These are phyloP conservation scores for Apodemus agrarius DNA, from an alignment of 2,797 vertebrate genomes.

Conservation along the genomic window DNA sequence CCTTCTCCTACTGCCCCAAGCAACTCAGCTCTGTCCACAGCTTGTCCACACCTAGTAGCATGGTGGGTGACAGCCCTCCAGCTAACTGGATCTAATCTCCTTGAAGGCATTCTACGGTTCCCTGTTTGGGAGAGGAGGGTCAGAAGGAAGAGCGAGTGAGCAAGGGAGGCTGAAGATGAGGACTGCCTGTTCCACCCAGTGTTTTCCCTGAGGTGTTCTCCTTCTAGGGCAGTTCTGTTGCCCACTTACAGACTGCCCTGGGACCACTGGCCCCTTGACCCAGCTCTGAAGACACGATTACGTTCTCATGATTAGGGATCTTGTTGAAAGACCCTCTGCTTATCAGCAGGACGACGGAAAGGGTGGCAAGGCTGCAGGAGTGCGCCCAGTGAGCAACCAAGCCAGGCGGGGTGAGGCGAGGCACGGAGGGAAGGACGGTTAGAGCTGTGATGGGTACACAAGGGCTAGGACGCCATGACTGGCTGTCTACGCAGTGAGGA, in stretches of 20 bases:
- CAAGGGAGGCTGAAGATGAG: too few species aligned
- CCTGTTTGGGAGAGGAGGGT: not conserved
- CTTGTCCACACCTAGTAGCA: not conserved
- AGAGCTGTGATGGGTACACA: not conserved
- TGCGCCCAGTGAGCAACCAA: not conserved
- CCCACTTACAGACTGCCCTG: not conserved
- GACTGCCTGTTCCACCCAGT: not conserved
- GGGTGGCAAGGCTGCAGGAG: not conserved
- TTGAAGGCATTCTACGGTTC: not conserved
- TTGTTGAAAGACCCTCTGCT: not conserved
- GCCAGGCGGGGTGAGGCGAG: not conserved
- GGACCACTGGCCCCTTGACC: not conserved
- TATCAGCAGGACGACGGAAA: not conserved
- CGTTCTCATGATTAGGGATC: not conserved
- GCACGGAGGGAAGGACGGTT: not conserved
- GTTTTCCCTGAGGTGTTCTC: not conserved
- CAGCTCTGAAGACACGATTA: not conserved
- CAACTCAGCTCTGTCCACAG: not conserved
- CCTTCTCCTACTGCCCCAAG: not conserved
- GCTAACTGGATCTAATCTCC: conserved; percentile 25
- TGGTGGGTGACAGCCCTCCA: conserved; percentile 14
- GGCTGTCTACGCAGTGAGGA: not conserved
- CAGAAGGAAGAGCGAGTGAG: not conserved
- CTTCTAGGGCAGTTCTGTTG: not conserved
- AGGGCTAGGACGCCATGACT: not conserved